phyloP scores from a whole-genome alignment of 2,113 vertebrate genomes.

The Chlorocebus sabaeus region DNA sequence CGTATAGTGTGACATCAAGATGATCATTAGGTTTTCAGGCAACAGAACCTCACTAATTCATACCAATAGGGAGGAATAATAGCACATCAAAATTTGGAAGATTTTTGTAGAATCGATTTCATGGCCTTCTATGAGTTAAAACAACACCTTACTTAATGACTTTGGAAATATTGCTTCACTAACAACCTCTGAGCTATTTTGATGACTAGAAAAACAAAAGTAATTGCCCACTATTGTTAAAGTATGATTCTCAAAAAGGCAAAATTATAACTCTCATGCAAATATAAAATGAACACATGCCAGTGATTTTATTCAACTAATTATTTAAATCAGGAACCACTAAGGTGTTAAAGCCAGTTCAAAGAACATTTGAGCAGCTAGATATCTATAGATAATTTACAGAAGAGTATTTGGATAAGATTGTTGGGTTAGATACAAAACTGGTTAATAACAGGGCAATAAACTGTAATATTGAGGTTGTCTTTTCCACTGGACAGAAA shows the following conservation, averaged over 20 bases:
- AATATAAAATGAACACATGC: conserved; percentile 9
- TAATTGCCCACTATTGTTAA: not conserved
- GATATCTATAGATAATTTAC: not conserved
- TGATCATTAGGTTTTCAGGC: not conserved
- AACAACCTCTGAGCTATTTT: not conserved
- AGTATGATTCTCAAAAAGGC: not conserved
- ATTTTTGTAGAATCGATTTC: not conserved
- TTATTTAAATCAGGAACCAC: not conserved
- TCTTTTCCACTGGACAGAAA: not conserved
- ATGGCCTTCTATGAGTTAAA: not conserved
- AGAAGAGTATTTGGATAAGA: not conserved
- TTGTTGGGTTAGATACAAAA: not conserved
- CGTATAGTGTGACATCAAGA: not conserved
- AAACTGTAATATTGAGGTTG: not conserved
- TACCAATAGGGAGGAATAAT: not conserved
- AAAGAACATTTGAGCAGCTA: not conserved
- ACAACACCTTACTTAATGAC: not conserved
- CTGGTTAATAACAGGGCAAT: not conserved
- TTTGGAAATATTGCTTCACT: not conserved
- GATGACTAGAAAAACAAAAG: not conserved
- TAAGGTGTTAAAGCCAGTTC: not conserved
- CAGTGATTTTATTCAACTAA: not conserved
- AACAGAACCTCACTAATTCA: not conserved
- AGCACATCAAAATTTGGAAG: not conserved
- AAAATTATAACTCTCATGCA: not conserved